A percentile compares a stretch with the other conserved stretches of the same genome.
phyloP scores from a whole-genome alignment of 2,888 invertebrate species.

The Masnerella sp. region DNA sequence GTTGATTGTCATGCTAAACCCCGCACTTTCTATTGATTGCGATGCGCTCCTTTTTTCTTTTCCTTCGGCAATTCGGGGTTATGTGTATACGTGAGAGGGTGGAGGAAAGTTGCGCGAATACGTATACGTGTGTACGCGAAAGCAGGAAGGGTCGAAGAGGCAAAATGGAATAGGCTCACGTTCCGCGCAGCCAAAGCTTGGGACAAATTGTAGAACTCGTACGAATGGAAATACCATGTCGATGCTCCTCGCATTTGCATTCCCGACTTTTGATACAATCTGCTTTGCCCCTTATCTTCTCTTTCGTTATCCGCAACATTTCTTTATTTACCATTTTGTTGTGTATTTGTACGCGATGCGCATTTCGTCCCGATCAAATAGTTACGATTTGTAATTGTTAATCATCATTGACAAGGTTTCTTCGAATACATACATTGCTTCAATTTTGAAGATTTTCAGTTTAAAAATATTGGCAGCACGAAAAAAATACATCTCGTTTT shows the following conservation, averaged over 20 bases:
- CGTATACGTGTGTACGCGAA: conserved; percentile 45
- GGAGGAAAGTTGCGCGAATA: conserved; percentile 57
- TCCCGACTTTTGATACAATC: conserved; percentile 71
- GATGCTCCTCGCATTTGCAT: conserved; percentile 73
- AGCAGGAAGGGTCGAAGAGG: conserved; percentile 59
- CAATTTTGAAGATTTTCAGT: not conserved
- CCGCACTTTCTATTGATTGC: conserved; percentile 71
- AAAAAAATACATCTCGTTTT: too few species aligned
- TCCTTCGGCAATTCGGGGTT: conserved; percentile 54
- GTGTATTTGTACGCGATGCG: conserved; percentile 48
- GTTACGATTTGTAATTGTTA: conserved; percentile 16
- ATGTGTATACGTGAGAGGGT: conserved; percentile 51
- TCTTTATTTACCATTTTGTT: conserved; percentile 53
- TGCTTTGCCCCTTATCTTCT: conserved; percentile 65
- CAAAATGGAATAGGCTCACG: conserved; percentile 60
- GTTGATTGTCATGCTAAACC: conserved; percentile 75
- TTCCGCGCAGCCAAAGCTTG: conserved; percentile 63
- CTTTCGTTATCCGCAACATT: conserved; percentile 57
- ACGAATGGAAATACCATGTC: conserved; percentile 72
- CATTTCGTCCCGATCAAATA: conserved; percentile 33
- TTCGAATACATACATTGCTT: not conserved
- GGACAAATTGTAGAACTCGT: conserved; percentile 72
- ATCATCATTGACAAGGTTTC: conserved; percentile 6
- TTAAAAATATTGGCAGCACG: too few species aligned
- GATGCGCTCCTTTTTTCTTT: conserved; percentile 59